Percentiles rank a stretch among this genome's conserved stretches.
These are phyloP conservation scores for Trichonephila clavata DNA, from an alignment of 1,140 invertebrate species.

Conservation along the genomic window DNA sequence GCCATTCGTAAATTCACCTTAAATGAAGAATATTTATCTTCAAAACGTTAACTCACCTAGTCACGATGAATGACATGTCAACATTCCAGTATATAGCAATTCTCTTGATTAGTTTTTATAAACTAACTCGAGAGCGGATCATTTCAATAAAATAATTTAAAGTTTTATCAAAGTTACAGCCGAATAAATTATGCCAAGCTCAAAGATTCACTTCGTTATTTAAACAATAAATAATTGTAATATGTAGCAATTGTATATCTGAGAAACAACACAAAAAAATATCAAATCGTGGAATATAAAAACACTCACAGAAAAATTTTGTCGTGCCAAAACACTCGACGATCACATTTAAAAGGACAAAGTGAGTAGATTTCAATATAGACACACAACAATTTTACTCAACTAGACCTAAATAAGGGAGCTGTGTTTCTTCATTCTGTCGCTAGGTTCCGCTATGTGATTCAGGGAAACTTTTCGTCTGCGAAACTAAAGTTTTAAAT, in stretches of 20 bases:
- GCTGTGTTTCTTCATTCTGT: too few species aligned
- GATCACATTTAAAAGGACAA: constrained; percentile 53
- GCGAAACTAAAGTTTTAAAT: too few species aligned
- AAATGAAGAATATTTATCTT: not conserved
- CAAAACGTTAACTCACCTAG: not conserved
- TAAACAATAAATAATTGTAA: not conserved
- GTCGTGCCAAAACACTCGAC: constrained; percentile 42
- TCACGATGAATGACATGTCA: constrained; percentile 30
- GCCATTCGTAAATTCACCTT: too few species aligned
- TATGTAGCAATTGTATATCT: not conserved
- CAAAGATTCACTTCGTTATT: not conserved
- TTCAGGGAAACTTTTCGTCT: too few species aligned
- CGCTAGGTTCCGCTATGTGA: too few species aligned
- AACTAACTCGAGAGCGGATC: not conserved
- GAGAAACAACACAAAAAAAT: not conserved
- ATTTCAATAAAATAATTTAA: not conserved
- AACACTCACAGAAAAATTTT: constrained; percentile 5
- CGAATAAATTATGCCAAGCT: not conserved
- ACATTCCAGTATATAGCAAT: not conserved
- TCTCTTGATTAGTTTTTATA: not conserved
- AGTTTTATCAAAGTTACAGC: not conserved
- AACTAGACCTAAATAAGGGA: too few species aligned
- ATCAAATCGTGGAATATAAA: not conserved
- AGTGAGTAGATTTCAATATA: not conserved
- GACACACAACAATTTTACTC: too few species aligned